These are phyloP conservation scores for Murina feae DNA, from an alignment of 2,113 vertebrate species.

Conservation along the genomic window DNA sequence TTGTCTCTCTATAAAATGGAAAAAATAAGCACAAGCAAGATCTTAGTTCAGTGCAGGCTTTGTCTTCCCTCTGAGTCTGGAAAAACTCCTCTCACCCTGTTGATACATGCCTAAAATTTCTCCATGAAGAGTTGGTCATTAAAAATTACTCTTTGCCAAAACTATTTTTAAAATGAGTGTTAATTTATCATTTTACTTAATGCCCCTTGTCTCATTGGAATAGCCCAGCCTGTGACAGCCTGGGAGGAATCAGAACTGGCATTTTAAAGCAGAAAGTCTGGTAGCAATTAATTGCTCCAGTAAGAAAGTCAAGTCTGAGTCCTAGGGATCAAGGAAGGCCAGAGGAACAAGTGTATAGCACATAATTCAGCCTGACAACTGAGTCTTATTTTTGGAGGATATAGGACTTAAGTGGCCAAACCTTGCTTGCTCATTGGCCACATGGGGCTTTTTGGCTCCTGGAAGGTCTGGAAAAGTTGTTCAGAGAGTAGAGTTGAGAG, in stretches of 20 bases:
- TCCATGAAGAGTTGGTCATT: neutral
- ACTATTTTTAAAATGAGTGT: neutral
- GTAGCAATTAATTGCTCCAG: neutral
- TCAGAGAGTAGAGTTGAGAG: neutral
- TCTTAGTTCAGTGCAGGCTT: neutral
- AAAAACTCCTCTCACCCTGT: neutral
- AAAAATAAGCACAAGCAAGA: neutral
- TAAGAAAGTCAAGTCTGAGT: neutral
- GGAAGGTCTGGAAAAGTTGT: neutral
- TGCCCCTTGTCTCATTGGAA: neutral
- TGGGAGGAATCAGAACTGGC: neutral
- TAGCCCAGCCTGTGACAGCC: neutral
- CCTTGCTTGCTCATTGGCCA: neutral
- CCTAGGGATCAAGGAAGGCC: neutral
- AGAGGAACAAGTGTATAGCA: neutral
- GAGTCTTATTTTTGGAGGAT: neutral
- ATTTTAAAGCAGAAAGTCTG: neutral
- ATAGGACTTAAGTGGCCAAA: neutral
- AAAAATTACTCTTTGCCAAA: neutral
- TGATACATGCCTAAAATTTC: neutral
- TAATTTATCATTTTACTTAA: neutral
- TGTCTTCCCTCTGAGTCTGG: neutral
- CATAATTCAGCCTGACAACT: neutral
- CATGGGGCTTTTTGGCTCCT: neutral
- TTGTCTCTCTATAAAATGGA: neutral